These are phyloP conservation scores for Zoanthus sansibaricus DNA, from an alignment of 92 coral and sea anemone genomes.

Conservation along the genomic window DNA sequence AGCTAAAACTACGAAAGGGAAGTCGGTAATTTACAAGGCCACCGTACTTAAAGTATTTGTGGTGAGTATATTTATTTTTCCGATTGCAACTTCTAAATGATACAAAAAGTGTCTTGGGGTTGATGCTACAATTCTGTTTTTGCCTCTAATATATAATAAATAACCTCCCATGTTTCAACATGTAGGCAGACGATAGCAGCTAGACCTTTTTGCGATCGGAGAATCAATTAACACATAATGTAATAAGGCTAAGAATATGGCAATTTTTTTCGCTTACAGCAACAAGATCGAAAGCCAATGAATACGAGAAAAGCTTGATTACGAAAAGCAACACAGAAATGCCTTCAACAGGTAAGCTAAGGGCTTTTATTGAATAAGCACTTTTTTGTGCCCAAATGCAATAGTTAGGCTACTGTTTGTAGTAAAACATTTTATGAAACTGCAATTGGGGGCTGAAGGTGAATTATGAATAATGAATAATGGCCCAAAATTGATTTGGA, in stretches of 20 bases:
- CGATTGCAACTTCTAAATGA: neutral
- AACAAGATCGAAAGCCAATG: slow-evolving; percentile 36
- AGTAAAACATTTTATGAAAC: too few relatives aligned
- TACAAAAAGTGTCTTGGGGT: neutral
- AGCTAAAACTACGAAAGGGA: slow-evolving; percentile 37
- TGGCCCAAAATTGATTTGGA: too few relatives aligned
- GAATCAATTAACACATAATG: too few relatives aligned
- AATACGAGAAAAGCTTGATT: slow-evolving; percentile 25
- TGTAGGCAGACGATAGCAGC: too few relatives aligned
- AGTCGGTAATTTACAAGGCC: slow-evolving; percentile 30
- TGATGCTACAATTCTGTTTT: too few relatives aligned
- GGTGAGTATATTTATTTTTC: slow-evolving; percentile 37
- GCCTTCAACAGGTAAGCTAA: slow-evolving; percentile 7
- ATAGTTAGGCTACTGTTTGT: too few relatives aligned
- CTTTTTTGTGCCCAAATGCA: neutral
- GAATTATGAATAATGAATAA: too few relatives aligned
- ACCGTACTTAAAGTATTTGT: slow-evolving; percentile 46
- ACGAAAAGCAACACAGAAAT: neutral
- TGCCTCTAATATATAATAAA: too few relatives aligned
- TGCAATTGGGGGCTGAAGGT: too few relatives aligned
- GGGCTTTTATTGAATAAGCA: neutral
- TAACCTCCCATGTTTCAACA: too few relatives aligned
- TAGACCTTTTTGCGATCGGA: too few relatives aligned
- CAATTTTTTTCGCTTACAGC: slow-evolving; percentile 39
- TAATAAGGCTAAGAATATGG: too few relatives aligned